Base-by-base conservation (phyloP, 1,140 invertebrate genomes). In the Bombus breviceps region DNA sequence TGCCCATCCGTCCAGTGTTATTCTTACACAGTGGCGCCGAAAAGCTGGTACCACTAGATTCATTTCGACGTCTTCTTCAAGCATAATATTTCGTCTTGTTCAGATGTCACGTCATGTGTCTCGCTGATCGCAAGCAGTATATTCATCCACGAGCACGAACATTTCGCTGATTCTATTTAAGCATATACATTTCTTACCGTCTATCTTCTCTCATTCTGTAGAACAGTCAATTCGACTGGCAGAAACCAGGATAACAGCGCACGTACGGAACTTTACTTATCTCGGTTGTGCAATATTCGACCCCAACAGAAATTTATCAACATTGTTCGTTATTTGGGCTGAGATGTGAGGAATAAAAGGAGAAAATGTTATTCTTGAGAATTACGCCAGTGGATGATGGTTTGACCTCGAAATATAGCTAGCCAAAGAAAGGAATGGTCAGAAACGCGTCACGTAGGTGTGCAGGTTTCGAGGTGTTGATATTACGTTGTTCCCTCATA, bases 11-110 rank as follows among this genome's bases (percentile, higher is more conserved):
- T 37, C 62, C 34, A 75, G 41, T 88, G 86, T 92, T 92, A 91
- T 91, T 89, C 80, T 89, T 83, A 83, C 76, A 81, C 85, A 86
- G 79, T 77, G 87, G 86, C 85, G 89, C 41, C 81, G 85, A 37
- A 39, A 72, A 66, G 57, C 66, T 76, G 25, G 1, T 64, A 8
- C n/a, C 62, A 9, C 41, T n/a, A 47, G 74, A 85, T 81, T 85
- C 69, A 64, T 85, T 80, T 53, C 59, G 66, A 25, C 18, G 39
- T 43, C 15, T 39, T 37, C 76, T 47, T 47, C 66, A 39, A 71
- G 39, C 66, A 59, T 79, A 47, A 59, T 75, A 84, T 79, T 53
- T 79, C 53, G 28, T 28, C 47, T 10, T 15, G 25, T 75, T 25
- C 41, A 57, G 39, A 28, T 41, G 71, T 41, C n/a, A n/a, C 37